Evolutionary conservation across 1,140 invertebrate genomes (phyloP).

Genomic region (Leucophenga varia): DNA sequence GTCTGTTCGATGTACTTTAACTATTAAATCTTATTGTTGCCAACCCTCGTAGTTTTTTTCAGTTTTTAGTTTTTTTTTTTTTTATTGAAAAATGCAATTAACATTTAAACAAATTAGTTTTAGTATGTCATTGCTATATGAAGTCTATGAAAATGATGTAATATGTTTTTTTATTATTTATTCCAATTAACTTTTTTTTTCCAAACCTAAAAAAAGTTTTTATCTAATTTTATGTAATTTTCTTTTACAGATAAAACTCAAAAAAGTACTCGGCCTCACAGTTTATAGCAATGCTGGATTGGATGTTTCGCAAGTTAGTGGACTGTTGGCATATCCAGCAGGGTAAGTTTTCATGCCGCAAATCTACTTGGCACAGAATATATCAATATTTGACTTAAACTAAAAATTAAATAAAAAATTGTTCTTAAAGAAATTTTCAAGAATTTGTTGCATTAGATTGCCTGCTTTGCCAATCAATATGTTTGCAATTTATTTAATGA

Average conservation of each 20-base stretch:
- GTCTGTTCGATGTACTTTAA: too few relatives aligned
- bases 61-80: constrained; percentile 5
- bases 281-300: constrained; percentile 88
- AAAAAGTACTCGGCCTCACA: constrained; percentile 89
- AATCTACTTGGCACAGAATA: not conserved
- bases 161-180: constrained; percentile 15
- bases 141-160: constrained; percentile 38
- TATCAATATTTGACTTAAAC: not conserved
- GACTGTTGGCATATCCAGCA: constrained; percentile 90
- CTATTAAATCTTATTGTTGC: too few relatives aligned
- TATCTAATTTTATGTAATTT: constrained; percentile 13
- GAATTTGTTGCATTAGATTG: too few relatives aligned
- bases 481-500: not conserved
- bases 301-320: constrained; percentile 81
- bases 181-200: not conserved
- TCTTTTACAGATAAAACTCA: constrained; percentile 80
- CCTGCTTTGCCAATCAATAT: constrained; percentile 10
- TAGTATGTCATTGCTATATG: not conserved
- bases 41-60: constrained; percentile 20
- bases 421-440: not conserved
- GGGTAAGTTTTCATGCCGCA: constrained; percentile 71
- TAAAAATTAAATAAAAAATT: not conserved
- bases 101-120: too few relatives aligned
- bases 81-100: constrained; percentile 21
- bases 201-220: too few relatives aligned